phyloP scores from a whole-genome alignment of 2,797 vertebrate species.

The Ciconia nigra region DNA sequence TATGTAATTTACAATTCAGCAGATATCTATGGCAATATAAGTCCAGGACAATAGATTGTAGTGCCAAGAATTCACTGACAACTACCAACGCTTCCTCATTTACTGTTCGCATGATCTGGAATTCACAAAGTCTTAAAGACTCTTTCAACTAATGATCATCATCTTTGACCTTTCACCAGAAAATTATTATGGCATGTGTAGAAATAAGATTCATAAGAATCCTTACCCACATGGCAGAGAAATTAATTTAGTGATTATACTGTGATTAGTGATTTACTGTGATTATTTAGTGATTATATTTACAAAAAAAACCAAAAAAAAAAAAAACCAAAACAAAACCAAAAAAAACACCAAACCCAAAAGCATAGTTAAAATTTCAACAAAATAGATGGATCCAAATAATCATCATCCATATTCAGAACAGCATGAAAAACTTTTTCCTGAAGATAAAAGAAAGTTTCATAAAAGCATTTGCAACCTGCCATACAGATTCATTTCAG shows the following conservation, averaged over 20 bases:
- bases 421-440: slow-evolving; percentile 42
- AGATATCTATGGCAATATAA: background rate
- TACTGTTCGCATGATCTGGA: background rate
- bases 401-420: background rate
- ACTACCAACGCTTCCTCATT: background rate
- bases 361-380: background rate
- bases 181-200: background rate
- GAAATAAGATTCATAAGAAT: slow-evolving; percentile 21
- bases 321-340: background rate
- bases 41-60: background rate
- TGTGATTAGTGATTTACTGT: too few species aligned
- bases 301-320: too few species aligned
- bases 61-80: background rate
- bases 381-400: background rate
- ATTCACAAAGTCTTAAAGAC: background rate
- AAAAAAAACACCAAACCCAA: background rate
- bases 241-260: slow-evolving; percentile 29
- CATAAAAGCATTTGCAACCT: slow-evolving; percentile 43
- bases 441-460: slow-evolving; percentile 51
- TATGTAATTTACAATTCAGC: background rate
- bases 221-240: background rate
- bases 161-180: background rate
- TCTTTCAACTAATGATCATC: background rate
- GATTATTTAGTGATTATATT: too few species aligned
- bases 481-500: slow-evolving; percentile 43